A percentile compares a stretch with the other conserved stretches of the same genome.
phyloP scores from a whole-genome alignment of 2,113 vertebrate species.

The Saguinus midas region DNA sequence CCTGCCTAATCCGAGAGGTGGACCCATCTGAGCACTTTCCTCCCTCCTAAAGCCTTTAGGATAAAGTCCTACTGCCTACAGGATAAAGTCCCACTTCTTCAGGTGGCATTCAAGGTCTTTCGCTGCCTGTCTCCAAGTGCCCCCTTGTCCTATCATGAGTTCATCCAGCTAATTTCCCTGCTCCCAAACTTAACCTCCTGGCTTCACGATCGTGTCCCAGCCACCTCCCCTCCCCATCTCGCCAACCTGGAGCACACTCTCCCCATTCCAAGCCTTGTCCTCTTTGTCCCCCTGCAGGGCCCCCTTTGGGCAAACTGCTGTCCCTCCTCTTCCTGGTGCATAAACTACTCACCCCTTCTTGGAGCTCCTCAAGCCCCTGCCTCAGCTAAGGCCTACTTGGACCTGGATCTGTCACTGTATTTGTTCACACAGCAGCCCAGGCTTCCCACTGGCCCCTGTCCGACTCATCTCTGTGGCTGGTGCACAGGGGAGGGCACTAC shows the following conservation, averaged over 20 bases:
- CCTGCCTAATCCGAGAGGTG: not conserved
- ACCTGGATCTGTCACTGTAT: not conserved
- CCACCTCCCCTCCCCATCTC: not conserved
- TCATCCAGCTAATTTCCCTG: not conserved
- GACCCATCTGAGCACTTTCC: not conserved
- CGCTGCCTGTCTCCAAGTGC: not conserved
- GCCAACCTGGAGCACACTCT: not conserved
- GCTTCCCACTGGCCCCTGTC: not conserved
- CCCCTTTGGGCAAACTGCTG: not conserved
- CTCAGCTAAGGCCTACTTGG: not conserved
- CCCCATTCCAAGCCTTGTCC: not conserved
- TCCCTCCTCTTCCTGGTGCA: not conserved
- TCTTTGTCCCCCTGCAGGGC: not conserved
- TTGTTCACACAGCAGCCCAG: too few species aligned
- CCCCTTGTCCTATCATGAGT: not conserved
- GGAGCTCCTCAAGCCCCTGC: not conserved
- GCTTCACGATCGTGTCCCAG: not conserved
- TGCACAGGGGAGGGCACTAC: accelerated
- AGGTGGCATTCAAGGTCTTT: not conserved
- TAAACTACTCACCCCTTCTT: not conserved
- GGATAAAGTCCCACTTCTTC: not conserved
- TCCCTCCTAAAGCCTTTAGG: not conserved
- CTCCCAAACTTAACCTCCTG: not conserved
- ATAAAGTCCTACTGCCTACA: not conserved
- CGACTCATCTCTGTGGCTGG: not conserved